Evolutionary conservation across 1,140 invertebrate species (phyloP).

Genomic region (Drosophila pandora): DNA sequence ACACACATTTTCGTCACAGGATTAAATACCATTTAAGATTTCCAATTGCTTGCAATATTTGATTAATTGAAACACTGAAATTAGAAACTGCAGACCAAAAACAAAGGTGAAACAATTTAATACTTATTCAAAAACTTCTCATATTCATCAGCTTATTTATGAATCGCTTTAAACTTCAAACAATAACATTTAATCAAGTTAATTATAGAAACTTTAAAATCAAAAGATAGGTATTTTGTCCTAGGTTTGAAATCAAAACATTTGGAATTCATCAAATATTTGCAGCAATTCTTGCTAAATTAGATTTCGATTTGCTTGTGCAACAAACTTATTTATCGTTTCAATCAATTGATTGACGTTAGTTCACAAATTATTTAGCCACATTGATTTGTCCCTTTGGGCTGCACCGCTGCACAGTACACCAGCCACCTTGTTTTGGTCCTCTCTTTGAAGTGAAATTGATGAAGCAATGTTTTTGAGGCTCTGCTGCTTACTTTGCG

Average conservation of each 20-base stretch:
- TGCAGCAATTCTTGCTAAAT: slow-evolving; percentile 18
- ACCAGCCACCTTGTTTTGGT: slow-evolving; percentile 27
- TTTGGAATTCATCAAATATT: slow-evolving; percentile 12
- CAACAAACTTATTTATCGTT: slow-evolving; percentile 43
- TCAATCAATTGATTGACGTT: slow-evolving; percentile 31
- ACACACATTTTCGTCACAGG: neutral
- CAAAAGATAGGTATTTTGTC: neutral
- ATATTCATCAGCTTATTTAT: neutral
- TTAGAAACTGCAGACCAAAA: neutral
- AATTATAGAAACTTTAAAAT: neutral
- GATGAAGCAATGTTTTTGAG: slow-evolving; percentile 36
- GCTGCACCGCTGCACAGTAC: neutral
- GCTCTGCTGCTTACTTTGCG: slow-evolving; percentile 21
- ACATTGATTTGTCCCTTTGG: slow-evolving; percentile 42
- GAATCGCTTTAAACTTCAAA: neutral
- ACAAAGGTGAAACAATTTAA: too few species aligned
- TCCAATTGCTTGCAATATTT: neutral
- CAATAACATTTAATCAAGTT: too few species aligned
- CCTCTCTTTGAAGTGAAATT: slow-evolving; percentile 24
- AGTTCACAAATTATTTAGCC: slow-evolving; percentile 29
- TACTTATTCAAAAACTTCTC: too few species aligned
- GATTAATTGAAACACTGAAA: neutral
- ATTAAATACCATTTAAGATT: neutral
- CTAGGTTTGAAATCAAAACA: neutral
- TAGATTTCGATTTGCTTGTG: slow-evolving; percentile 33